A percentile compares a stretch with the other conserved stretches of the same genome.
These are phyloP conservation scores for Mylabris phalerata DNA, from an alignment of 1,140 invertebrate species.

Conservation along the genomic window DNA sequence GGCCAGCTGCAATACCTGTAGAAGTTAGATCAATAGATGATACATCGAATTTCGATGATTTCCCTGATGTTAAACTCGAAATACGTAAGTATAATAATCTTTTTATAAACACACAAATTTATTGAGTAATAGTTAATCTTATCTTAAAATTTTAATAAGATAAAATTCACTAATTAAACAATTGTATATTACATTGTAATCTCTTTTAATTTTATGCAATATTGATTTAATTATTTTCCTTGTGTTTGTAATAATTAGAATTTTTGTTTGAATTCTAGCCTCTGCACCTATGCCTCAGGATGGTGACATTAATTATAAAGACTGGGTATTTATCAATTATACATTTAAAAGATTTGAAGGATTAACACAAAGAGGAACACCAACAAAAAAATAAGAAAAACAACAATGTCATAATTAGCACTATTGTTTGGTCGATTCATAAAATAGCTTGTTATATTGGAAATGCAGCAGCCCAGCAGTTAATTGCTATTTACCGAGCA, in stretches of 20 bases:
- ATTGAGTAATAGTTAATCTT: too few species aligned
- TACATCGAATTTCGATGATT: slow-evolving; percentile 99
- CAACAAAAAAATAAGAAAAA: slow-evolving; percentile 60
- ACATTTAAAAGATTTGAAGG: slow-evolving; percentile 99
- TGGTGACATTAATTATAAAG: slow-evolving; percentile 84
- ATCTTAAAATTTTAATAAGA: too few species aligned
- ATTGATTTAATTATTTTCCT: background rate
- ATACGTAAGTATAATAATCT: slow-evolving; percentile 72
- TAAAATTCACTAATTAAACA: too few species aligned
- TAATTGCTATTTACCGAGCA: slow-evolving; percentile 11
- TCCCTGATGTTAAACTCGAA: slow-evolving; percentile 97
- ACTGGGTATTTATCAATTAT: slow-evolving; percentile 99
- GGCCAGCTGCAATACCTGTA: slow-evolving; percentile 94
- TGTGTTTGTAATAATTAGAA: background rate
- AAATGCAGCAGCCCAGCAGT: slow-evolving; percentile 6
- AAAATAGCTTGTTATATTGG: slow-evolving; percentile 9
- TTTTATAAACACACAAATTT: background rate
- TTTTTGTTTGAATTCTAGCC: slow-evolving; percentile 52
- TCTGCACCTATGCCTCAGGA: slow-evolving; percentile 74
- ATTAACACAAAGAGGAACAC: slow-evolving; percentile 78
- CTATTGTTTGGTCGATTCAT: slow-evolving; percentile 8
- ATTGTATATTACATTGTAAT: too few species aligned
- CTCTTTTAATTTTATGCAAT: too few species aligned
- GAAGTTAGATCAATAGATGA: slow-evolving; percentile 92
- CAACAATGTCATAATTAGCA: background rate